A percentile compares a stretch with the other conserved stretches of the same genome.
These are phyloP conservation scores for Venturia canescens DNA, from an alignment of 1,140 invertebrate genomes.

Conservation along the genomic window DNA sequence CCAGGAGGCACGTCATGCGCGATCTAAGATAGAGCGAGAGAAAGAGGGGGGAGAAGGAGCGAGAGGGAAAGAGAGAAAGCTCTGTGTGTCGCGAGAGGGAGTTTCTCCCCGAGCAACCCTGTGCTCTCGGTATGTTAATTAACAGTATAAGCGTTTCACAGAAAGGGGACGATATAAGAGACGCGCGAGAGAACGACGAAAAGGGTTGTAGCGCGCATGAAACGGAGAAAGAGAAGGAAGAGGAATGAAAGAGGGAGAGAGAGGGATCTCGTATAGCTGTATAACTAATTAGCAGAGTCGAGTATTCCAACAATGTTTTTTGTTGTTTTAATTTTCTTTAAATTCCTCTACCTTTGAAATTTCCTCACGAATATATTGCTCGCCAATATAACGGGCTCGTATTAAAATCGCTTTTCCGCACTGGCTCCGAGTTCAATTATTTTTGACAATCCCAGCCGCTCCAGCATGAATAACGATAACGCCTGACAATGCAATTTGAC, in stretches of 20 bases:
- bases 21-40: slow-evolving; percentile 37
- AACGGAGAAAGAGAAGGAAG: slow-evolving; percentile 53
- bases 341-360: slow-evolving; percentile 7
- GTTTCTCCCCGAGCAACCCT: slow-evolving; percentile 28
- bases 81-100: slow-evolving; percentile 9
- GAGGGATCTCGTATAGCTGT: slow-evolving; percentile 63
- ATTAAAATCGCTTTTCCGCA: not conserved
- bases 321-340: slow-evolving; percentile 40
- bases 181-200: slow-evolving; percentile 46
- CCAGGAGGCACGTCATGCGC: slow-evolving; percentile 35
- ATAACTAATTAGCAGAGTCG: slow-evolving; percentile 70
- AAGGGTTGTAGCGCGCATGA: slow-evolving; percentile 6
- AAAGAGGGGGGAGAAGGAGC: not conserved
- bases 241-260: not conserved
- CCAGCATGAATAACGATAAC: slow-evolving; percentile 33
- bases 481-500: slow-evolving; percentile 41
- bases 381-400: not conserved
- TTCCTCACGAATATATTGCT: not conserved
- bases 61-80: too few relatives aligned
- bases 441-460: slow-evolving; percentile 16
- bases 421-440: not conserved
- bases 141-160: slow-evolving; percentile 72
- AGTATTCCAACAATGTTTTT: slow-evolving; percentile 68
- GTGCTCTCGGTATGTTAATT: slow-evolving; percentile 72
- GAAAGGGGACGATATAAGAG: slow-evolving; percentile 24